phyloP scores from a whole-genome alignment of 2,113 vertebrate species.

The Orthonyx spaldingii region DNA sequence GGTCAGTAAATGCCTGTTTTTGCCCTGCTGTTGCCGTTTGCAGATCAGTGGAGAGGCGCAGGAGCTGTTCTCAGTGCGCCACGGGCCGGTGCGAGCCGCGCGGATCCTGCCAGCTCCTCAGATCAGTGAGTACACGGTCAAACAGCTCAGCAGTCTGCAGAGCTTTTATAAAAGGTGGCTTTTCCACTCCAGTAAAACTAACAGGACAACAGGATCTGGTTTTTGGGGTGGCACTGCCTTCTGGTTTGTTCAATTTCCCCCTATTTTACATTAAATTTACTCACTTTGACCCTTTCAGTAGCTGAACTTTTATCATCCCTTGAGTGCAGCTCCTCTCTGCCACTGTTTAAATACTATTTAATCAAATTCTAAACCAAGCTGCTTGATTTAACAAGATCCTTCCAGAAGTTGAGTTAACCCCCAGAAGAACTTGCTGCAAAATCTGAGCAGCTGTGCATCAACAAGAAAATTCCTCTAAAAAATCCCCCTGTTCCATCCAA shows the following conservation, averaged over 20 bases:
- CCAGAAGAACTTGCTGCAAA: not conserved
- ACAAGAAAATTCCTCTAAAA: not conserved
- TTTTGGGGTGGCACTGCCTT: not conserved
- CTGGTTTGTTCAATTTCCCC: not conserved
- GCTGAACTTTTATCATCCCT: not conserved
- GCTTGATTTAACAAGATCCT: not conserved
- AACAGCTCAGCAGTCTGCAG: rapidly evolving
- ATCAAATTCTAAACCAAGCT: not conserved
- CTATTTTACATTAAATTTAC: not conserved
- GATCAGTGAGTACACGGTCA: slow-evolving; percentile 76
- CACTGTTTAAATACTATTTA: not conserved
- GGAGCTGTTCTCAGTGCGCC: slow-evolving; percentile 92
- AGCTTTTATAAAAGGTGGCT: not conserved
- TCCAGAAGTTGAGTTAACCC: not conserved
- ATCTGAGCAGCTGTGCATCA: not conserved
- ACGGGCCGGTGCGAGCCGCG: slow-evolving; percentile 89
- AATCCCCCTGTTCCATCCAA: not conserved
- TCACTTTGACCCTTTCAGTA: not conserved
- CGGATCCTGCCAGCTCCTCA: slow-evolving; percentile 90
- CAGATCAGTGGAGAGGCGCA: slow-evolving; percentile 96
- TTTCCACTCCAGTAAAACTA: not conserved
- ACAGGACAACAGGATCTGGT: not conserved
- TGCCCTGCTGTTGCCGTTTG: not conserved
- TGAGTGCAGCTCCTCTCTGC: not conserved
- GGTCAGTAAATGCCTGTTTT: rapidly evolving